Evolutionary conservation across 1,140 invertebrate genomes (phyloP).

Genomic region (Trichonephila clavipes): DNA sequence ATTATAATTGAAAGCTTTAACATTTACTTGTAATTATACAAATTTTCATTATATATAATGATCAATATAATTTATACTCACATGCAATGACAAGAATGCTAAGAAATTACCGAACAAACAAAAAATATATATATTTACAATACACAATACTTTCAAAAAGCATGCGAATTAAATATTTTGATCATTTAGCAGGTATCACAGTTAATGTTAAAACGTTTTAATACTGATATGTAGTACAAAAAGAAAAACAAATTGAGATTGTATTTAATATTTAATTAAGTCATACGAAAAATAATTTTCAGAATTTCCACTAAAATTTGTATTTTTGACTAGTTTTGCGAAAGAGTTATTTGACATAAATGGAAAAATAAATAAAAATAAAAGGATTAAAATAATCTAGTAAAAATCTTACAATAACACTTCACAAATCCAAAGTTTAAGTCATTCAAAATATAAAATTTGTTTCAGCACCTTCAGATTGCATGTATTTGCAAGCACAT

Average conservation of each 20-base stretch:
- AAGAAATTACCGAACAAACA: too few relatives aligned
- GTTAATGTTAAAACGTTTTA: neutral
- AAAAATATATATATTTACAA: too few relatives aligned
- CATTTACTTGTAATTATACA: too few relatives aligned
- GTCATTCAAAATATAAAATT: neutral
- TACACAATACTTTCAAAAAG: neutral
- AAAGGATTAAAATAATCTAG: neutral
- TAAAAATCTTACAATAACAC: neutral
- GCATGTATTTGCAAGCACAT: neutral
- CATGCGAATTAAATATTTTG: neutral
- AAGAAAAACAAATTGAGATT: neutral
- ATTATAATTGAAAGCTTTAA: neutral
- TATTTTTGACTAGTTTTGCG: neutral
- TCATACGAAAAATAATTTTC: neutral
- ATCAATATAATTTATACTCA: too few relatives aligned
- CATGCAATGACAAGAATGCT: too few relatives aligned
- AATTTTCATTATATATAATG: too few relatives aligned
- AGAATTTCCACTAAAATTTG: neutral
- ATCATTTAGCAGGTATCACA: neutral
- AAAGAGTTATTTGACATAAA: too few relatives aligned
- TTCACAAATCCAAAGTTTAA: neutral
- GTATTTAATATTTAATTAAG: neutral
- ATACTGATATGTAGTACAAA: neutral
- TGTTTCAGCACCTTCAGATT: neutral
- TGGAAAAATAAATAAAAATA: neutral